These are phyloP conservation scores for Epiblema foenella DNA, from an alignment of 2,888 invertebrate species.

Conservation along the genomic window DNA sequence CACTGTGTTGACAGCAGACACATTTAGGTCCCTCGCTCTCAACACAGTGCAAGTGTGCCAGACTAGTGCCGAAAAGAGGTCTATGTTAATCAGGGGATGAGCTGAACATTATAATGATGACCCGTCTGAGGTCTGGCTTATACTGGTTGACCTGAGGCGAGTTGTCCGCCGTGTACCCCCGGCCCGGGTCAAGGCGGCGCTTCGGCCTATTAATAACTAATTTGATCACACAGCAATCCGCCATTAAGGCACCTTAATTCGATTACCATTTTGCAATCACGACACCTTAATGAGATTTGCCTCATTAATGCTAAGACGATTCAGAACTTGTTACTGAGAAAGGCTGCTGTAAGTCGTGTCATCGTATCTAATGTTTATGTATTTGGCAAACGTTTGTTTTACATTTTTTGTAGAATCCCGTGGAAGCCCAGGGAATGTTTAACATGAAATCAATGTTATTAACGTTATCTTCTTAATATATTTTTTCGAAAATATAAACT, in stretches of 20 bases:
- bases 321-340: conserved; percentile 9
- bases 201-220: conserved; percentile 30
- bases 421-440: background rate
- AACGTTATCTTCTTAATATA: no score
- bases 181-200: conserved; percentile 28
- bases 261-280: conserved; percentile 32
- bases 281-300: conserved; percentile 18
- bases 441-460: background rate
- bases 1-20: no score
- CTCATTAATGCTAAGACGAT: conserved; percentile 4
- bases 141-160: background rate
- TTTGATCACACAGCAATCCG: conserved; percentile 31
- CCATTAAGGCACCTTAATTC: conserved; percentile 31
- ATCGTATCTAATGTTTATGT: conserved; percentile 3
- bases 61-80: no score
- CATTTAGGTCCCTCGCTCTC: no score
- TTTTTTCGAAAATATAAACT: no score
- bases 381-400: background rate
- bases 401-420: background rate
- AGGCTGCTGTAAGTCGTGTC: background rate
- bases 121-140: background rate
- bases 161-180: background rate
- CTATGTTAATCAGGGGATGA: no score
- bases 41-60: no score
- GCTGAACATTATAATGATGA: no score